These are phyloP conservation scores for Yoshiicerus persimilis DNA, from an alignment of 1,140 invertebrate species.

Conservation along the genomic window DNA sequence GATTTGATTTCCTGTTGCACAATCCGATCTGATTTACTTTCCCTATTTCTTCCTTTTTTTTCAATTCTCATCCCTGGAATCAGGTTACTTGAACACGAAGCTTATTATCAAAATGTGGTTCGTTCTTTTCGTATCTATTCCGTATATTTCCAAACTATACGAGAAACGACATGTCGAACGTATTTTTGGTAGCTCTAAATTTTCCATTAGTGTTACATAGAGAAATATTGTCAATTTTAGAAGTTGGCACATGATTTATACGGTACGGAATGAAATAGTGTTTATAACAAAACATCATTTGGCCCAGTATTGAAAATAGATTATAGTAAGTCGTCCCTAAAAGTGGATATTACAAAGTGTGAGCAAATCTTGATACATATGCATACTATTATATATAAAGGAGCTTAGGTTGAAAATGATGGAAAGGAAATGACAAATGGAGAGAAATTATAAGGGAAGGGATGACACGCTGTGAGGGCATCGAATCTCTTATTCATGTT, in stretches of 20 bases:
- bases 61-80: neutral
- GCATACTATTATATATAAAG: neutral
- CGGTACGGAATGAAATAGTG: too few species aligned
- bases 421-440: slow-evolving; percentile 21
- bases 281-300: too few species aligned
- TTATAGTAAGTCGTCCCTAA: too few species aligned
- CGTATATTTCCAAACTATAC: too few species aligned
- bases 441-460: slow-evolving; percentile 11
- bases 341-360: neutral
- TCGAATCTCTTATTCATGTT: neutral
- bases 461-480: neutral
- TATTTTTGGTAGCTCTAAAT: too few species aligned
- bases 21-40: neutral
- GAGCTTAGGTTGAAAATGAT: neutral
- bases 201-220: too few species aligned
- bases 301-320: too few species aligned
- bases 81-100: neutral
- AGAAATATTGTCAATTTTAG: too few species aligned
- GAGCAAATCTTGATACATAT: neutral
- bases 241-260: too few species aligned
- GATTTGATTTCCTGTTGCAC: neutral
- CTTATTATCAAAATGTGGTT: neutral
- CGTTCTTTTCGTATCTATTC: neutral
- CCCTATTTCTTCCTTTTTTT: neutral
- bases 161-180: too few species aligned